These are phyloP conservation scores for Heliothis peltigera DNA, from an alignment of 2,888 invertebrate genomes.

Conservation along the genomic window DNA sequence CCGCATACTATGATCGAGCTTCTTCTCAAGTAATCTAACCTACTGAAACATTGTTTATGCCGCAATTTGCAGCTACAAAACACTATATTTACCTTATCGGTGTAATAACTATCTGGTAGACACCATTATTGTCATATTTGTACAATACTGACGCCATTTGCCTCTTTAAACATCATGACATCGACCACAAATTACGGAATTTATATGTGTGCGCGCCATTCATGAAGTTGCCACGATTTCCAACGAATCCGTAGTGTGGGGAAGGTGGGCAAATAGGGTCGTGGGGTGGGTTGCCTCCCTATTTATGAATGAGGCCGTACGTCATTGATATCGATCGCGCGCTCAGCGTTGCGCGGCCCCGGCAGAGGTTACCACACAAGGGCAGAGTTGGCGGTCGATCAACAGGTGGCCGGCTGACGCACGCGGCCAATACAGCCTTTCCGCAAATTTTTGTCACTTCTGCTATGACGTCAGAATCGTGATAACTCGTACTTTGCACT, in stretches of 20 bases:
- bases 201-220: conserved; percentile 79
- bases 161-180: conserved; percentile 48
- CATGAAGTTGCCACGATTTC: conserved; percentile 77
- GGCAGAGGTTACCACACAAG: conserved; percentile 84
- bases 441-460: conserved; percentile 75
- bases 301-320: conserved; percentile 89
- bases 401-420: conserved; percentile 86
- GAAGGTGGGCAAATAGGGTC: conserved; percentile 54
- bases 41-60: conserved; percentile 32
- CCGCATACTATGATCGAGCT: conserved; percentile 35
- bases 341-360: conserved; percentile 67
- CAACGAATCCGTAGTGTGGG: conserved; percentile 70
- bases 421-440: conserved; percentile 67
- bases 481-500: conserved; percentile 30
- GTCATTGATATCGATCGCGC: conserved; percentile 85
- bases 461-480: conserved; percentile 73
- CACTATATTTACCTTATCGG: conserved; percentile 42
- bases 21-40: conserved; percentile 31
- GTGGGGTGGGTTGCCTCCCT: conserved; percentile 75
- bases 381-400: conserved; percentile 77
- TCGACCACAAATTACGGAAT: conserved; percentile 61
- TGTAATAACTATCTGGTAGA: conserved; percentile 40
- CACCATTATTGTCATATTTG: conserved; percentile 43
- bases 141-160: conserved; percentile 44
- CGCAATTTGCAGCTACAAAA: conserved; percentile 27